Conservation (phyloP, 2,797 vertebrate species). For the Zenarchopterus dispar region DNA sequence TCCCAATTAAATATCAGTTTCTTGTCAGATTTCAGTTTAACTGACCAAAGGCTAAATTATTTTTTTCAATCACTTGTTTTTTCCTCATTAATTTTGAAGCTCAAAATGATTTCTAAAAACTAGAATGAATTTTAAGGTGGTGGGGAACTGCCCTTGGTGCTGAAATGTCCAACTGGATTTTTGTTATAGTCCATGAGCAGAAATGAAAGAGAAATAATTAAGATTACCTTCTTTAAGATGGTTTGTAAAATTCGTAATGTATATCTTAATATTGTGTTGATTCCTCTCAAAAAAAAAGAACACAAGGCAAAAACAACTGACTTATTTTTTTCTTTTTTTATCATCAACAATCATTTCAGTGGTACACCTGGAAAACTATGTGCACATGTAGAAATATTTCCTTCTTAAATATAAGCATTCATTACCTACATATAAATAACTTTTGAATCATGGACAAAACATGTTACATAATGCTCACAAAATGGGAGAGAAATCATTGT, state of each 20-base stretch:
- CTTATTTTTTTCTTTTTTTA: conserved; percentile 91
- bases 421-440: conserved; percentile 99
- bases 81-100: too few relatives aligned
- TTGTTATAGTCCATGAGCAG: not conserved
- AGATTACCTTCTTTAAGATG: too few relatives aligned
- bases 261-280: too few relatives aligned
- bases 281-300: conserved; percentile 39
- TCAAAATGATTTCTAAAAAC: too few relatives aligned
- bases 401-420: conserved; percentile 99
- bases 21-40: too few relatives aligned
- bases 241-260: too few relatives aligned
- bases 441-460: conserved; percentile 94
- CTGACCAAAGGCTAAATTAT: too few relatives aligned
- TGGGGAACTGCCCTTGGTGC: conserved; percentile 74
- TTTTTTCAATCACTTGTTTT: too few relatives aligned
- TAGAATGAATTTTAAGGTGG: too few relatives aligned
- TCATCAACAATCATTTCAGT: conserved; percentile 99
- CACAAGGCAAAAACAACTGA: conserved; percentile 72
- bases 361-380: conserved; percentile 99
- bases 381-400: conserved; percentile 99
- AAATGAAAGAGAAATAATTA: too few relatives aligned
- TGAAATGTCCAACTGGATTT: conserved; percentile 48
- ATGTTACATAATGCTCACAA: conserved; percentile 93
- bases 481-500: conserved; percentile 80
- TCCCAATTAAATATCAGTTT: too few relatives aligned